These are phyloP conservation scores for Cephus nigrinus DNA, from an alignment of 2,888 invertebrate genomes.

Conservation along the genomic window DNA sequence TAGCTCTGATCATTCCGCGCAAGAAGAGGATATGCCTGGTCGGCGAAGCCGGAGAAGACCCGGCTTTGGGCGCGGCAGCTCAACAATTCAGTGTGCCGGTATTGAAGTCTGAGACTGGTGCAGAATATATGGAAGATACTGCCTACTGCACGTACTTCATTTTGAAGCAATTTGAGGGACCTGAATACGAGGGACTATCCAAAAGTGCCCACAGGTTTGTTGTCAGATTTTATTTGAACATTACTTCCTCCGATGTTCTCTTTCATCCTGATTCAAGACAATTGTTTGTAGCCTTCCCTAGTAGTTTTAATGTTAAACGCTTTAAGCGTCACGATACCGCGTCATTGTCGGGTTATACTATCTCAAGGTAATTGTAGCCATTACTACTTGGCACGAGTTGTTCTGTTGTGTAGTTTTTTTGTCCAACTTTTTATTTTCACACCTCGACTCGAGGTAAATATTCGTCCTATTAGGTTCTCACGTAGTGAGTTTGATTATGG, in stretches of 20 bases:
- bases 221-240: not conserved
- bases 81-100: conserved; percentile 74
- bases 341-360: not conserved
- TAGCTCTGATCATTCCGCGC: conserved; percentile 50
- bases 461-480: not conserved
- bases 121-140: conserved; percentile 71
- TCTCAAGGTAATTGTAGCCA: not conserved
- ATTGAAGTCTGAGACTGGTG: conserved; percentile 72
- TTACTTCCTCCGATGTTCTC: not conserved
- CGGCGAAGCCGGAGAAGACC: conserved; percentile 70
- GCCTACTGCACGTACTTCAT: conserved; percentile 78
- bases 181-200: conserved; percentile 76
- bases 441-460: not conserved
- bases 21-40: conserved; percentile 75
- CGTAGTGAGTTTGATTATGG: not conserved
- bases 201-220: conserved; percentile 72
- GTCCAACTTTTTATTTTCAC: not conserved
- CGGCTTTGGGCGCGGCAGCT: conserved; percentile 70
- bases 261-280: not conserved
- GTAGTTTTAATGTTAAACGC: not conserved
- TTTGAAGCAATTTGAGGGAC: conserved; percentile 79
- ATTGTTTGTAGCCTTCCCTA: not conserved
- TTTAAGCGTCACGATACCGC: not conserved
- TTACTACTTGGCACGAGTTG: not conserved
- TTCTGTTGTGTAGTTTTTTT: not conserved